Evolutionary conservation across 2,888 invertebrate species (phyloP), one percentile per base, ranked within the genome.

Genomic region (Sinodicranocentrus sp.): DNA sequence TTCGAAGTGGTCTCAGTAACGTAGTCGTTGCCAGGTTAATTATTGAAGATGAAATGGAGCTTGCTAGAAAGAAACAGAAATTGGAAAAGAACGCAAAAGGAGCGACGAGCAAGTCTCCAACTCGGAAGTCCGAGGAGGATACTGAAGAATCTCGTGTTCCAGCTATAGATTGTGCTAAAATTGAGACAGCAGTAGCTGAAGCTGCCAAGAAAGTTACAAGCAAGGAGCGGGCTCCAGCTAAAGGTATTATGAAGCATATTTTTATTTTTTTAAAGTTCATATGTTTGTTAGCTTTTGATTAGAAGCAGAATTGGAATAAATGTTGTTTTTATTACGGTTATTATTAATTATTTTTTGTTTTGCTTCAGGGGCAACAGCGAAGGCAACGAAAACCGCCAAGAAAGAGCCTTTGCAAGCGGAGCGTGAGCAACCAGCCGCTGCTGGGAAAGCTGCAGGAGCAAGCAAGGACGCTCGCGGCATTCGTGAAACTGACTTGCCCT

Each of bases 401-500:
- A 72, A 79, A 61, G 57, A 72, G 13, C 19, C 33, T 19, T 5
- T 15, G 8, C 25, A 28, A 6, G 43, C 23, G 48, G 76, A 39
- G 25, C 39, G 48, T 15, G 44, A 68, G 25, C 48, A n/a, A 19
- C 39, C 13, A 23, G 39, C 28, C 2, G 28, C 15, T 2, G 28
- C 15, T 48, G 73, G 73, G 43, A 23, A 23, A 61, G 80, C 54
- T 28, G 26, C 65, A 61, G 59, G 43, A 19, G 33, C 54, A 17
- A 33, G 21, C 5, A 70, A 83, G 52, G 70, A 54, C 21, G 52
- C 77, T 67, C 83, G 71, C 44, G 82, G 73, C 21, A 65, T 48
- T 28, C 48, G 67, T 52, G 68, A 78, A 73, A 23, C 39, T 92
- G 94, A 94, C 92, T 93, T 94, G 94, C 94, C 94, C 94, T 94